A percentile compares a stretch with the other conserved stretches of the same genome.
Evolutionary conservation across 2,888 invertebrate genomes (phyloP).

Genomic region (Volucella inflata): DNA sequence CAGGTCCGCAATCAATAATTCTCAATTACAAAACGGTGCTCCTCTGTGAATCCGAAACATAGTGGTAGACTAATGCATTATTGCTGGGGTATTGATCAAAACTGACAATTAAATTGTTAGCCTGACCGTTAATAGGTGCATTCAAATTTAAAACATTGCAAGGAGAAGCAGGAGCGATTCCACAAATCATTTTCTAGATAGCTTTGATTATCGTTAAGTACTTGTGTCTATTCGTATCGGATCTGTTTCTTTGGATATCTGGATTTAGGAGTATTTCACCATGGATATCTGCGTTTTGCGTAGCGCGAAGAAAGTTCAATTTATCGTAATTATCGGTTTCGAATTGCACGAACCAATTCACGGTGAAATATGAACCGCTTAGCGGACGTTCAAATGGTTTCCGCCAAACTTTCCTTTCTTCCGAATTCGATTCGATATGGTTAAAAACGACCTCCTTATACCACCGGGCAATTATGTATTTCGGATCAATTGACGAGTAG

Average conservation of each 20-base stretch:
- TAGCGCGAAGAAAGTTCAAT: constrained; percentile 53
- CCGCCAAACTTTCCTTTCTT: constrained; percentile 68
- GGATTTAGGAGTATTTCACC: too few relatives aligned
- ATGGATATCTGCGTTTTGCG: constrained; percentile 18
- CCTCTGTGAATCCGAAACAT: not conserved
- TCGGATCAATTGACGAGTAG: constrained; percentile 61
- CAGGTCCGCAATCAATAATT: constrained; percentile 33
- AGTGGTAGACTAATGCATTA: constrained; percentile 13
- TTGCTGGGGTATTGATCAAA: constrained; percentile 68
- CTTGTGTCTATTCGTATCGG: not conserved
- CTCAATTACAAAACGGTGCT: constrained; percentile 28
- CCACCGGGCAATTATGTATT: constrained; percentile 46
- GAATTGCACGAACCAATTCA: constrained; percentile 68
- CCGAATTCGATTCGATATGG: constrained; percentile 27
- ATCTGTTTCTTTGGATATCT: not conserved
- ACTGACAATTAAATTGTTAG: constrained; percentile 74
- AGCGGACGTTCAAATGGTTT: constrained; percentile 62
- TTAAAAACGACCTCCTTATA: constrained; percentile 7
- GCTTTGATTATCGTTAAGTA: constrained; percentile 7
- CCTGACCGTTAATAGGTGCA: constrained; percentile 49
- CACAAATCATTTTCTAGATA: constrained; percentile 10
- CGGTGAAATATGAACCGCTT: constrained; percentile 71
- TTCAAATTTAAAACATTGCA: constrained; percentile 42
- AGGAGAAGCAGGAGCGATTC: constrained; percentile 24
- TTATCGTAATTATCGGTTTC: constrained; percentile 63